phyloP scores from a whole-genome alignment of 2,888 invertebrate genomes.

The Lasioglossum figueresi region DNA sequence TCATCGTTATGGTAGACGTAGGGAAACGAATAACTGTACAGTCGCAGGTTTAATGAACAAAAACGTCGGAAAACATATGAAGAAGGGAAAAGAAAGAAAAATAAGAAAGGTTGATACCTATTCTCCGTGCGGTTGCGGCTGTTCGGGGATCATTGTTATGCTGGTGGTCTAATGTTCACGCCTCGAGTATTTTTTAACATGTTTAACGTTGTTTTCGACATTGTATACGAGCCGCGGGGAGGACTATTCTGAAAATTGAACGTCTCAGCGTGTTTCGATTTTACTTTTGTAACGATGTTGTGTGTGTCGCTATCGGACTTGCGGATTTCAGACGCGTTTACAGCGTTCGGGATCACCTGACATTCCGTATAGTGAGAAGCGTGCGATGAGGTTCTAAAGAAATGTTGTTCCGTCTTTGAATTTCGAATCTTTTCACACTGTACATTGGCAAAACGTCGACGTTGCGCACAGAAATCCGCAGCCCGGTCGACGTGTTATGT shows the following conservation, averaged over 20 bases:
- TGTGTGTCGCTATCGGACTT: not conserved
- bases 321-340: not conserved
- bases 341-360: not conserved
- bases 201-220: constrained; percentile 45
- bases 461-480: not conserved
- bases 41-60: constrained; percentile 30
- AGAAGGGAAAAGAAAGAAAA: not conserved
- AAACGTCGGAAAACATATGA: not conserved
- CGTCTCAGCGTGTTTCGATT: not conserved
- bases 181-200: constrained; percentile 62
- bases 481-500: not conserved
- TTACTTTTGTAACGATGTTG: not conserved
- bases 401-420: not conserved
- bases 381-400: not conserved
- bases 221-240: constrained; percentile 4
- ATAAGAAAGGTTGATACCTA: constrained; percentile 25
- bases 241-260: constrained; percentile 16
- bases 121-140: constrained; percentile 16
- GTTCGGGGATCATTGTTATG: constrained; percentile 59
- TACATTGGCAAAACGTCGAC: not conserved
- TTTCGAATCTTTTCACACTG: not conserved
- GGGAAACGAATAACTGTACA: constrained; percentile 55
- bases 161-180: constrained; percentile 49
- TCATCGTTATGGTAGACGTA: constrained; percentile 67
- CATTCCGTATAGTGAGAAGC: not conserved